Evolutionary conservation across 1,140 invertebrate genomes (phyloP), one percentile per base, ranked within the genome.

Genomic region (Daktulosphaira vitifoliae): DNA sequence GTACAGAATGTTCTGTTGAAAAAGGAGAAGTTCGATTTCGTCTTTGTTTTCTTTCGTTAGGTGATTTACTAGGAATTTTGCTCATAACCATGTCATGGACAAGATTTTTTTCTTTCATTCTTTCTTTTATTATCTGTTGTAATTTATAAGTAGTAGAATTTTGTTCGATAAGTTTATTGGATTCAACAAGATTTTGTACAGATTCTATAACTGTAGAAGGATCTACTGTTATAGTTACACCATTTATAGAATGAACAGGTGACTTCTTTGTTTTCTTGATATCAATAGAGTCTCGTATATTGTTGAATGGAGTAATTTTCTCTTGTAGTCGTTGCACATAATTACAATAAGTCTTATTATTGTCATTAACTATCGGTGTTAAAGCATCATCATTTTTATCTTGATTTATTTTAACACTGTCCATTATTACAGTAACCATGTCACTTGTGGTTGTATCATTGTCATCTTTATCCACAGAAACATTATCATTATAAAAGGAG

Each of bases 51-150:
- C 79, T 83, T 70, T 84, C 82, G 2, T 80, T 78, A 4, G 81
- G 81, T 5, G 79, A 79, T 68, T 83, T 83, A 13, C 82, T 81
- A 68, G 83, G 80, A 49, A 88, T 78, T 72, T 87, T 87, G 54
- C 86, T 85, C 82, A 89, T 85, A 25, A 90, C 80, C 72, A 90
- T 77, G 72, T 88, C 85, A 70, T 88, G 84, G 66, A 87, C 83
- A 3, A 87, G 72, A 73, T 81, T 82, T 70, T 84, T 85, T 70
- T 86, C 83, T 72, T 85, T 84, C 5, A 78, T 79, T 48, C 84
- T 78, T 71, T 86, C 82, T 71, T 80, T 80, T 8, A 79, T 81
- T 11, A 85, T 78, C 74, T 84, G 82, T 71, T 85, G 81, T 38
- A 86, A 73, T 71, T 81, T 81, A 37, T 78, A 73, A 1, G 76